Conservation (phyloP, 2,113 vertebrate species). For the Anolis sagrei region DNA sequence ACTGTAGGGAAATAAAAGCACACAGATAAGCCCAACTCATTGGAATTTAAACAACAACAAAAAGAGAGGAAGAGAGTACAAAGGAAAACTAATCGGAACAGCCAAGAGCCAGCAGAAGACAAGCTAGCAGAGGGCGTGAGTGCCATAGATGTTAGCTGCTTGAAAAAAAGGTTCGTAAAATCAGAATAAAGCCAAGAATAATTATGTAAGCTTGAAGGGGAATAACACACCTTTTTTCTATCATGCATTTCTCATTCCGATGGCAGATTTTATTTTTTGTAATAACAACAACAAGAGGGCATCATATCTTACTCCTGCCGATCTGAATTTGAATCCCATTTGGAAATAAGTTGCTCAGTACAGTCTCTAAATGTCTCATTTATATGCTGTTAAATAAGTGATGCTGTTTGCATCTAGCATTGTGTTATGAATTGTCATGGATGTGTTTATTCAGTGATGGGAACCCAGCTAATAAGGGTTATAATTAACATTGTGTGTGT, state of each 20-base stretch:
- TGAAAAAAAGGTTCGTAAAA: constrained; percentile 52
- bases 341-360: not conserved
- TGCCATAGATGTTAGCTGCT: constrained; percentile 54
- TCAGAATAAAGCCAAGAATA: constrained; percentile 44
- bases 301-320: not conserved
- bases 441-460: not conserved
- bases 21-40: constrained; percentile 68
- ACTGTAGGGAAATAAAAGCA: constrained; percentile 73
- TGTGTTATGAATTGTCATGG: not conserved
- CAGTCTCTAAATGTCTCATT: not conserved
- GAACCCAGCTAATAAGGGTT: not conserved
- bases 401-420: not conserved
- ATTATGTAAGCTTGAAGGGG: constrained; percentile 10
- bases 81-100: constrained; percentile 44
- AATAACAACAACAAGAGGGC: not conserved
- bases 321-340: not conserved
- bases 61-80: constrained; percentile 43
- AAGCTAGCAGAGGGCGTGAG: constrained; percentile 35
- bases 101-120: constrained; percentile 42
- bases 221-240: not conserved
- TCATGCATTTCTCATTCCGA: not conserved
- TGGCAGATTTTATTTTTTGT: fast-evolving
- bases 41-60: constrained; percentile 63
- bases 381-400: not conserved
- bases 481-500: not conserved